These are phyloP conservation scores for Acridotheres tristis DNA, from an alignment of 2,797 vertebrate genomes.

Conservation along the genomic window DNA sequence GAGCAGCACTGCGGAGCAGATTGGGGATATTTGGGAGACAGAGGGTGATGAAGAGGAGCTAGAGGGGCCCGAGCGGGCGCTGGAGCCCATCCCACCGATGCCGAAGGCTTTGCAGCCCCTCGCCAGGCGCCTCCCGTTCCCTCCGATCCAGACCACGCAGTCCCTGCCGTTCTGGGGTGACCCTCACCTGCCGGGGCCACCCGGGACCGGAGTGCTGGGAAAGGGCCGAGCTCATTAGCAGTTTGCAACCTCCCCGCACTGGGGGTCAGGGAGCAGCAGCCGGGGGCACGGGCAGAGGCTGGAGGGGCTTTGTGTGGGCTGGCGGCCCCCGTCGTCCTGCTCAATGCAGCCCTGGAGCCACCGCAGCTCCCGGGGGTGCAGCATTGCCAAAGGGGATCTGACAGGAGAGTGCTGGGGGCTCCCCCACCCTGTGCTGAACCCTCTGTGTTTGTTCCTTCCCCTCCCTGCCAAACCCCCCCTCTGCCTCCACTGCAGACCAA, in stretches of 20 bases:
- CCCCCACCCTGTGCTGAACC: not conserved
- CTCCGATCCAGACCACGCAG: not conserved
- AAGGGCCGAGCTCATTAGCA: slow-evolving; percentile 12
- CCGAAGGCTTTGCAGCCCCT: not conserved
- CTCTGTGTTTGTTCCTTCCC: not conserved
- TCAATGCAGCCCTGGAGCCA: rapidly evolving
- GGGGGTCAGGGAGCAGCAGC: slow-evolving; percentile 32
- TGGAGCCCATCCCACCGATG: not conserved
- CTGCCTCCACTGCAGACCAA: rapidly evolving
- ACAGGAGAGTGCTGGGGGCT: not conserved
- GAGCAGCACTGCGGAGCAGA: rapidly evolving
- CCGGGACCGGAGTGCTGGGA: not conserved
- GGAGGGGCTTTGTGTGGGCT: slow-evolving; percentile 10
- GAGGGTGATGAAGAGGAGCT: not conserved
- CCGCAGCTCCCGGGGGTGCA: not conserved
- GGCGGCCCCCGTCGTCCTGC: rapidly evolving
- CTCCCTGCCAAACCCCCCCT: rapidly evolving
- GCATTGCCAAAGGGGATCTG: not conserved
- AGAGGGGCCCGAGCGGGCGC: not conserved
- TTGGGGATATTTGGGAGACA: rapidly evolving
- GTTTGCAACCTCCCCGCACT: not conserved
- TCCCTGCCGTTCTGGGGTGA: not conserved
- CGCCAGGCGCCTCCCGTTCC: not conserved
- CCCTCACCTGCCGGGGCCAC: slow-evolving; percentile 33
- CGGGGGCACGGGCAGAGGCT: not conserved